phyloP scores from a whole-genome alignment of 2,113 vertebrate genomes.

The Dromiciops gliroides region DNA sequence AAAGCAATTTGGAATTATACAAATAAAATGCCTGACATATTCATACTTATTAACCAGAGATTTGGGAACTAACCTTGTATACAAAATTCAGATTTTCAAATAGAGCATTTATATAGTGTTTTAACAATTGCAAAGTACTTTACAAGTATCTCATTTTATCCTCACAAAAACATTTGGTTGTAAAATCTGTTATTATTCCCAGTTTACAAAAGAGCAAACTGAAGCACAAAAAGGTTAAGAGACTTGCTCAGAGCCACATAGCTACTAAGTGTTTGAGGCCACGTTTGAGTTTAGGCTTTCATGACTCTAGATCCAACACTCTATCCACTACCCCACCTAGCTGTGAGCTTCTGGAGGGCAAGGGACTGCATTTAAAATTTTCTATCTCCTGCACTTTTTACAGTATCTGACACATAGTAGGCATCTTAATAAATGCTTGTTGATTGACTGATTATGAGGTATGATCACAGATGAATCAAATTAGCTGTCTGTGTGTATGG shows the following conservation, averaged over 20 bases:
- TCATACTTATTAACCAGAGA: not conserved
- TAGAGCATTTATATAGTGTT: not conserved
- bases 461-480: not conserved
- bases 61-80: not conserved
- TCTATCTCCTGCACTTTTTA: not conserved
- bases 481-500: no score
- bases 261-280: not conserved
- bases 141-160: not conserved
- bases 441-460: not conserved
- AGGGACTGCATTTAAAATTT: not conserved
- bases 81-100: not conserved
- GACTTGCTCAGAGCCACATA: not conserved
- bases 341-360: not conserved
- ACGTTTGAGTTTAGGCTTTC: not conserved
- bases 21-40: not conserved
- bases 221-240: not conserved
- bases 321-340: not conserved
- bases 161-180: not conserved
- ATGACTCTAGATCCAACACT: not conserved
- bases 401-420: not conserved
- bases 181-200: not conserved
- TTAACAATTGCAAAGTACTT: not conserved
- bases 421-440: no score
- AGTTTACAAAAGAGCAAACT: no score
- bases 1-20: not conserved